Base-by-base conservation (phyloP, 2,113 vertebrate genomes). In the Orthochromis malagaraziensis region DNA sequence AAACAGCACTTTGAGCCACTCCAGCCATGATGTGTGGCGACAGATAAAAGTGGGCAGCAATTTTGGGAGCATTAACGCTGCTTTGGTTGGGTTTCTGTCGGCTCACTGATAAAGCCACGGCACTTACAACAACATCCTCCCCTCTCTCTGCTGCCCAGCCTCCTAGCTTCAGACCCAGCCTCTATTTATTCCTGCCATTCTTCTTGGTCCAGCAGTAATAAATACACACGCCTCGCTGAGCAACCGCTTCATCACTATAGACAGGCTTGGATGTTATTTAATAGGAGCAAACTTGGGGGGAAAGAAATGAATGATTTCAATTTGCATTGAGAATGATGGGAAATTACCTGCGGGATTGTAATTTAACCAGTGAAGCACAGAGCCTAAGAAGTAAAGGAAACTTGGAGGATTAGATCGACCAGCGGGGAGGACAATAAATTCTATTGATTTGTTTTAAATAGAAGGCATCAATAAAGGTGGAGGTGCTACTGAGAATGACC, bases 111-210 rank as follows among this genome's bases (percentile, higher is more conserved):
- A 93, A 94, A 91, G 88, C 84, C 90, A 79, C 60, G 83, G 85
- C 81, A 86, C 82, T 91, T 93, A 92, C 31, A 94, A 93, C 91
- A 94, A 95, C 93, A 95, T 94, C 94, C 93, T 84, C 93, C 58
- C 85, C 88, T 81, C 86, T 77, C 84, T 86, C 70, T 6, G 7
- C 79, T 1, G 42, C 84, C 83, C 35, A 4, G 70, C 82, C 80
- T 68, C 77, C 42, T 4, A 58, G 63, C 87, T 84, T 68, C 26
- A 87, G 63, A 83, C 79, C 42, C 21, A 65, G 82, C 73, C 84
- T 88, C 63, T 91, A 92, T 95, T 93, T 94, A 94, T 94, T 94
- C 95, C 91, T 93, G 89, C 87, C 88, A 93, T 95, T 95, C 93
- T 95, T 93, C 87, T 89, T 81, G 79, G 2, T 84, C 80, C 75